Evolutionary conservation across 2,797 vertebrate species (phyloP).

Genomic region (Melanogrammus aeglefinus): DNA sequence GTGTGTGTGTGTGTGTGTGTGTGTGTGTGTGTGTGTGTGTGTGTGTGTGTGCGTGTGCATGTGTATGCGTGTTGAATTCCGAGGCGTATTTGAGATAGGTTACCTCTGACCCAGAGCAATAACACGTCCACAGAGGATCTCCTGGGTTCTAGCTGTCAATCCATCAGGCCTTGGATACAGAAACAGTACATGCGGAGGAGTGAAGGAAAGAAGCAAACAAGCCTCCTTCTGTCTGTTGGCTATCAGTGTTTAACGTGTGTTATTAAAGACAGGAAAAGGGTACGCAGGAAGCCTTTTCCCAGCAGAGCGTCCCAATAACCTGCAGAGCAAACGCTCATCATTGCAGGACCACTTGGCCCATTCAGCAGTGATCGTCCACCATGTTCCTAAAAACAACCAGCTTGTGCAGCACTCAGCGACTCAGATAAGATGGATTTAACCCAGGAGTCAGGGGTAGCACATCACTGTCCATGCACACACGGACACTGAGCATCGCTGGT

Average conservation of each 20-base stretch:
- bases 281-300: background rate
- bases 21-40: background rate
- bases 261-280: background rate
- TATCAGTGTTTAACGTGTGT: background rate
- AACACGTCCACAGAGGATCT: constrained; percentile 59
- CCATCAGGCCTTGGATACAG: constrained; percentile 33
- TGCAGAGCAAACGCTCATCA: background rate
- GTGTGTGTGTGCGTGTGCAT: background rate
- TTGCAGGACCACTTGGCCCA: background rate
- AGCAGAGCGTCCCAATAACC: background rate
- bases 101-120: constrained; percentile 64
- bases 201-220: background rate
- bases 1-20: constrained; percentile 20
- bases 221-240: background rate
- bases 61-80: constrained; percentile 29
- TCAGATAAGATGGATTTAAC: background rate
- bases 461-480: background rate
- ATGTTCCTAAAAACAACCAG: background rate
- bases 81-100: constrained; percentile 48
- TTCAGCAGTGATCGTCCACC: background rate
- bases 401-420: background rate
- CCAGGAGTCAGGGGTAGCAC: background rate
- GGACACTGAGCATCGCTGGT: background rate
- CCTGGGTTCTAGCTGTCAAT: constrained; percentile 62
- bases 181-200: background rate